Conservation (phyloP, 2,888 invertebrate genomes). For the Drosophila helvetica region DNA sequence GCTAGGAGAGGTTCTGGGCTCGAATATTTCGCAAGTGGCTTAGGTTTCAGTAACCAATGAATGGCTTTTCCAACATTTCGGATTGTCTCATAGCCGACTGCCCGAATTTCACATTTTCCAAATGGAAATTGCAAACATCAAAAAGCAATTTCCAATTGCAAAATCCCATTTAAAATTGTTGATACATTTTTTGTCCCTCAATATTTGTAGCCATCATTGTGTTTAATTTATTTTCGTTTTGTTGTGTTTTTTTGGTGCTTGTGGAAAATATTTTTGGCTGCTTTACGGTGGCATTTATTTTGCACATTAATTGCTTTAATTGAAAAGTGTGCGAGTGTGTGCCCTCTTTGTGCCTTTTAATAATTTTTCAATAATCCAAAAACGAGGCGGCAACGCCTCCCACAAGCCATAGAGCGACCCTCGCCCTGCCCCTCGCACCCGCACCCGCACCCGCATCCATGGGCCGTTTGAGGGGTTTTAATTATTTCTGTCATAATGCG, state of each 20-base stretch:
- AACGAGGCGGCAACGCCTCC: slow-evolving; percentile 27
- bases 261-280: slow-evolving; percentile 20
- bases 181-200: no score
- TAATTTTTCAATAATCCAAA: slow-evolving; percentile 54
- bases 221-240: slow-evolving; percentile 8
- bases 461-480: slow-evolving; percentile 59
- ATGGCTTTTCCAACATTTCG: no score
- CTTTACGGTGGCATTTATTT: slow-evolving; percentile 37
- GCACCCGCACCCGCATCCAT: slow-evolving; percentile 23
- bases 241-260: not conserved
- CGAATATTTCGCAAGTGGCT: no score
- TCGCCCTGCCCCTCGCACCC: not conserved
- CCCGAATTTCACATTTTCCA: no score
- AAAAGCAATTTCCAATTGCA: no score
- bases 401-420: slow-evolving; percentile 11
- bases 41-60: no score
- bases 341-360: slow-evolving; percentile 33
- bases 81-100: no score
- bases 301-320: slow-evolving; percentile 65
- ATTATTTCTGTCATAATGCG: slow-evolving; percentile 66
- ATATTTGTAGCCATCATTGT: not conserved
- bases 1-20: no score
- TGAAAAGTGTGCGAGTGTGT: slow-evolving; percentile 61
- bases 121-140: no score
- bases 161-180: no score